phyloP scores from a whole-genome alignment of 30 jellyfish, hydroid and myxozoan species.

The Turritopsis rubra region DNA sequence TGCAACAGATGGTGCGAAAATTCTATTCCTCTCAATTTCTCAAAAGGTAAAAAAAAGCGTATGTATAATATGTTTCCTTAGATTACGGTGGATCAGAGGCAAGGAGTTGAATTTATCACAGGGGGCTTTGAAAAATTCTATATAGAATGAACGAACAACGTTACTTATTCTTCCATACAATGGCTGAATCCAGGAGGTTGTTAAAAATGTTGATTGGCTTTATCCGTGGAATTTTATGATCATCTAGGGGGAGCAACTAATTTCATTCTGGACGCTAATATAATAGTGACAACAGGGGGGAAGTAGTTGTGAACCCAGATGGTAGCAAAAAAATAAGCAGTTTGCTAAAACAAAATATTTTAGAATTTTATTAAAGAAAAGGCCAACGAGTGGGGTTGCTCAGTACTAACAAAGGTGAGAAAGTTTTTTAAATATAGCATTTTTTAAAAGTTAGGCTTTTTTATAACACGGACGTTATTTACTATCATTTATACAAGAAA shows the following conservation, averaged over 20 bases:
- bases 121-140: not conserved
- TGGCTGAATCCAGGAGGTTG: not conserved
- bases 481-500: too few relatives aligned
- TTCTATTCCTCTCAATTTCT: not conserved
- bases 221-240: not conserved
- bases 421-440: too few relatives aligned
- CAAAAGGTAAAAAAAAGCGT: not conserved
- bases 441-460: not conserved
- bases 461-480: too few relatives aligned
- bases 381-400: not conserved
- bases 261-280: not conserved
- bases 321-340: not conserved
- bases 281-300: not conserved
- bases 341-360: not conserved
- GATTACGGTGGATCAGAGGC: not conserved
- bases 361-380: not conserved
- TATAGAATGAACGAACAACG: not conserved
- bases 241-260: not conserved
- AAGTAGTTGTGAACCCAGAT: not conserved
- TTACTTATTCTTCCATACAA: not conserved
- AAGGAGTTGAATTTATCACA: not conserved
- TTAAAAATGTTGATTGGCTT: not conserved
- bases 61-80: not conserved
- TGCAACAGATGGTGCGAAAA: not conserved
- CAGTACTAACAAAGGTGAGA: not conserved